A percentile compares a stretch with the other conserved stretches of the same genome.
These are phyloP conservation scores for Cantharis rufa DNA, from an alignment of 2,888 invertebrate genomes.

Conservation along the genomic window DNA sequence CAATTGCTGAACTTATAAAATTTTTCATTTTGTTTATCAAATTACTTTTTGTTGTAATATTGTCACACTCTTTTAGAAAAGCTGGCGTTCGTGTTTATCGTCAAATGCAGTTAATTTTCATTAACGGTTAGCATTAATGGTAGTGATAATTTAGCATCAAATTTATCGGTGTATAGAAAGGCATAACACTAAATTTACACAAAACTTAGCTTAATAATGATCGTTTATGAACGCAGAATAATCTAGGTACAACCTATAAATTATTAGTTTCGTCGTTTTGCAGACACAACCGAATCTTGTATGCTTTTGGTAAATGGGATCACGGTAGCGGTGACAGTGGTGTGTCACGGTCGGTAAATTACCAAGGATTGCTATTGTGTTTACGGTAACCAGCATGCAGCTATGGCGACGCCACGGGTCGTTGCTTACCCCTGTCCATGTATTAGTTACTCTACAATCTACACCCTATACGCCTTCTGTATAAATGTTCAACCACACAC, in stretches of 20 bases:
- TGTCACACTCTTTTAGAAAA: not conserved
- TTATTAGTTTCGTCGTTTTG: conserved; percentile 12
- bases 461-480: conserved; percentile 21
- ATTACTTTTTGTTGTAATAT: not conserved
- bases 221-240: not conserved
- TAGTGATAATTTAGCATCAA: not conserved
- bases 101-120: not conserved
- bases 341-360: conserved; percentile 42
- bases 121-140: not conserved
- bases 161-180: not conserved
- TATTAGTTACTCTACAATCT: conserved; percentile 19
- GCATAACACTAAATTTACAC: not conserved
- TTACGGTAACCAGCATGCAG: conserved; percentile 37
- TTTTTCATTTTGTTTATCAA: not conserved
- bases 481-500: conserved; percentile 20
- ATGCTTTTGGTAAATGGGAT: conserved; percentile 36
- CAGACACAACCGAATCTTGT: conserved; percentile 18
- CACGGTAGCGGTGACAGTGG: conserved; percentile 40
- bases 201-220: not conserved
- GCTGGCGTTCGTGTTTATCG: not conserved
- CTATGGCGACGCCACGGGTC: conserved; percentile 38
- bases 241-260: not conserved
- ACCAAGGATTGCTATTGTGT: conserved; percentile 36
- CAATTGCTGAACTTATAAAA: not conserved
- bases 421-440: conserved; percentile 34